Conservation (phyloP, 2,888 invertebrate species). For the Acanthococcus lagerstroemiae region DNA sequence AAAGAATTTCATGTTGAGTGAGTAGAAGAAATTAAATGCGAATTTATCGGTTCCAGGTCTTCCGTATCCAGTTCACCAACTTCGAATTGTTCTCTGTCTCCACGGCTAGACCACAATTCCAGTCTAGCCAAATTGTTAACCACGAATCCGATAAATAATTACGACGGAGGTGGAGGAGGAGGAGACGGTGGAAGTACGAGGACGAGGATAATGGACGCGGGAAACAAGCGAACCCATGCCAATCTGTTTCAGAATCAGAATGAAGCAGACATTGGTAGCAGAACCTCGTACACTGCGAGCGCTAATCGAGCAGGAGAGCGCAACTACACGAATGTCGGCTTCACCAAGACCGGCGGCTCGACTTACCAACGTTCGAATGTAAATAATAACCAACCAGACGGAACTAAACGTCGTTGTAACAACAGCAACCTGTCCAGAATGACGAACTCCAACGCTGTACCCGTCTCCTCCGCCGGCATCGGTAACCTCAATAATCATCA, state of each 20-base stretch:
- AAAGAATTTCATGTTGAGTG: no score
- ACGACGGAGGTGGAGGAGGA: conserved; percentile 5
- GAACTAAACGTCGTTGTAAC: not conserved
- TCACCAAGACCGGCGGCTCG: no score
- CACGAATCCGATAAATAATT: not conserved
- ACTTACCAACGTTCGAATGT: no score
- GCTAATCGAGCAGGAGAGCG: no score
- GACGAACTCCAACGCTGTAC: no score
- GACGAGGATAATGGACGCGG: not conserved
- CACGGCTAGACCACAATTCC: conserved; percentile 6
- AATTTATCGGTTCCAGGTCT: conserved; percentile 6
- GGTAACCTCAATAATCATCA: no score
- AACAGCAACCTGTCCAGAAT: no score
- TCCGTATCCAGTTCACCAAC: conserved; percentile 25
- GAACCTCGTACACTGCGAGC: not conserved
- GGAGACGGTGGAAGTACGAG: not conserved
- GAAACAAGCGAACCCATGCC: no score
- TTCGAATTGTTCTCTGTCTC: conserved; percentile 16
- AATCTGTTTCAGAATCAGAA: no score
- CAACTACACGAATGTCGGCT: no score
- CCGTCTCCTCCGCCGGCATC: no score
- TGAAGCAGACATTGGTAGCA: not conserved
- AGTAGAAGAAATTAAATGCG: no score
- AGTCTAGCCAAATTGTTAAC: conserved; percentile 22
- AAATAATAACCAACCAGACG: not conserved